These are phyloP conservation scores for Cyphomyrus plagiostoma DNA, from an alignment of 2,113 vertebrate species.

Conservation along the genomic window DNA sequence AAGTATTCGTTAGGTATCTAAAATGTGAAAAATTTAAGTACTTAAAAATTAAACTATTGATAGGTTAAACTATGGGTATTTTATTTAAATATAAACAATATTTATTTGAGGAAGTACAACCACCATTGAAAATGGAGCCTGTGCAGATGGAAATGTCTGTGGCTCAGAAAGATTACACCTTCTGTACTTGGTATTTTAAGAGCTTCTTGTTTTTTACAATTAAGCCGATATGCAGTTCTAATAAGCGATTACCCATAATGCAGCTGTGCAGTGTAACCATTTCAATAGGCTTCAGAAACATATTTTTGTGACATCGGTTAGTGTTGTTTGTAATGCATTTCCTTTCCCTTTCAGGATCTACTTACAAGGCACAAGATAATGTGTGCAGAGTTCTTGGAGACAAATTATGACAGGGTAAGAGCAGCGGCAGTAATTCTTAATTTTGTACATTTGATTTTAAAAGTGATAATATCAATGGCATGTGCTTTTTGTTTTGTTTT, in stretches of 20 bases:
- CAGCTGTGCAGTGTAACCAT: not conserved
- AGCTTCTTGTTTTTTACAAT: not conserved
- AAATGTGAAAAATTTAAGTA: not conserved
- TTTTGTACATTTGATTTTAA: not conserved
- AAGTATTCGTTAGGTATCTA: not conserved
- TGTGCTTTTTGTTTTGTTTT: constrained; percentile 13
- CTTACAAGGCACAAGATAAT: constrained; percentile 90
- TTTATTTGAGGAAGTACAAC: not conserved
- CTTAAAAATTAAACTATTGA: not conserved
- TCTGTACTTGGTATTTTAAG: not conserved
- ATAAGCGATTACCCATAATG: not conserved
- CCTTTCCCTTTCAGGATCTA: constrained; percentile 70
- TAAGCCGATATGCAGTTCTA: not conserved
- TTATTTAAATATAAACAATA: not conserved
- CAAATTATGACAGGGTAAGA: constrained; percentile 89
- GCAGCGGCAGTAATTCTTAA: constrained; percentile 12
- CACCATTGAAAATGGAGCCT: not conserved
- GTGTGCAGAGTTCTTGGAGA: constrained; percentile 93
- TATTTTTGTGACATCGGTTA: not conserved
- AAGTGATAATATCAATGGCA: not conserved
- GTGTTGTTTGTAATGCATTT: not conserved
- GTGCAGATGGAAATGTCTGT: not conserved
- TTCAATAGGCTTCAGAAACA: not conserved
- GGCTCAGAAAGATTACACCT: not conserved
- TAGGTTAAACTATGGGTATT: not conserved